phyloP scores from a whole-genome alignment of 2,797 vertebrate genomes.

The Anabacerthia variegaticeps region DNA sequence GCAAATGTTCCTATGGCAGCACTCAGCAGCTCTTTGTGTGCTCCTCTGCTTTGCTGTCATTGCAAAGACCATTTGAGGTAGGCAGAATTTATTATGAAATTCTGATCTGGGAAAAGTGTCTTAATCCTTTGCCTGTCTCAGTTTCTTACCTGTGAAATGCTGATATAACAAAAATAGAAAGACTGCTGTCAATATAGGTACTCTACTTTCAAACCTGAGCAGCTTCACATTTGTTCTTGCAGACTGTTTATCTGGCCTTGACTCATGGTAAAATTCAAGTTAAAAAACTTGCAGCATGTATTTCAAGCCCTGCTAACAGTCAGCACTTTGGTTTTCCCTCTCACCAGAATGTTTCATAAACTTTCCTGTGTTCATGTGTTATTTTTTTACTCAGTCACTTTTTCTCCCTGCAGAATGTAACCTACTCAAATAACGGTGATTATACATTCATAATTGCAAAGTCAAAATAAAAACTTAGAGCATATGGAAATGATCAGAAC shows the following conservation, averaged over 20 bases:
- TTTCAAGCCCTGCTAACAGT: not conserved
- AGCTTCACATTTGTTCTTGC: not conserved
- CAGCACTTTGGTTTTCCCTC: not conserved
- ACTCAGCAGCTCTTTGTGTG: not conserved
- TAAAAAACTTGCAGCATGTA: not conserved
- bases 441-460: slow-evolving; percentile 71
- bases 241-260: not conserved
- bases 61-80: not conserved
- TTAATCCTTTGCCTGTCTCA: not conserved
- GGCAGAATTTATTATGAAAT: not conserved
- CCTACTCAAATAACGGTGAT: slow-evolving; percentile 42
- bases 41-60: not conserved
- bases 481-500: slow-evolving; percentile 78
- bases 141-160: not conserved
- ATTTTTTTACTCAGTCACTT: slow-evolving; percentile 24
- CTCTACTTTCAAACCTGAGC: not conserved
- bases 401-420: slow-evolving; percentile 20
- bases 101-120: not conserved
- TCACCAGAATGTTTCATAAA: not conserved
- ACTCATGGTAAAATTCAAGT: not conserved
- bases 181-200: not conserved
- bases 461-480: slow-evolving; percentile 66
- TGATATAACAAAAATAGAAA: not conserved
- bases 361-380: not conserved
- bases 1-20: not conserved